Percentiles rank a stretch among this genome's conserved stretches.
Evolutionary conservation across 2,113 vertebrate species (phyloP).

Genomic region (Aspidoscelis tigris): DNA sequence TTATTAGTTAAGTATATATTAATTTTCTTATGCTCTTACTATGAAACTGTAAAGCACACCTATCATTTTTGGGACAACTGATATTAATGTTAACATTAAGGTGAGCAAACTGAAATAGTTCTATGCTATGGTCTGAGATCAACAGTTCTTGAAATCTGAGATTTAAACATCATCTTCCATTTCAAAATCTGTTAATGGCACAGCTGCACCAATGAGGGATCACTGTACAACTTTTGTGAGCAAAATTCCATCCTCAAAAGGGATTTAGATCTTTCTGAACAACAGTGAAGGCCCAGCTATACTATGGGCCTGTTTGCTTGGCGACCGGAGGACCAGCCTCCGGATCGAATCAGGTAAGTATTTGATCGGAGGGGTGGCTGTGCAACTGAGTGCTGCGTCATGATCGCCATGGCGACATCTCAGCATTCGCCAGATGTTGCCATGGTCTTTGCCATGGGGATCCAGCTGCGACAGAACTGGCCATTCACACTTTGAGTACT

Average conservation of each 20-base stretch:
- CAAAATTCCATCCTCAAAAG: not conserved
- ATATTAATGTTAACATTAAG: not conserved
- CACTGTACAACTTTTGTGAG: not conserved
- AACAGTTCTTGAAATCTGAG: not conserved
- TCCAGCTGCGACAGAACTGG: too few relatives aligned
- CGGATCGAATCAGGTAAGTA: too few relatives aligned
- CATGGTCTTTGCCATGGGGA: too few relatives aligned
- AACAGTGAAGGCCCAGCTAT: too few relatives aligned
- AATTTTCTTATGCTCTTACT: slow-evolving; percentile 28
- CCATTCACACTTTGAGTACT: too few relatives aligned
- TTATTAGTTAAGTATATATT: not conserved
- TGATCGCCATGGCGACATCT: too few relatives aligned
- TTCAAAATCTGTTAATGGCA: not conserved
- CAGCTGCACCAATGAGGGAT: not conserved
- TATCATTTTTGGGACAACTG: not conserved
- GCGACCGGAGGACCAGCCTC: too few relatives aligned
- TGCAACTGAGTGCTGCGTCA: too few relatives aligned
- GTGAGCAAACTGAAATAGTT: not conserved
- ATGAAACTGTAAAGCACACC: slow-evolving; percentile 29
- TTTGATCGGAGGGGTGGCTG: too few relatives aligned
- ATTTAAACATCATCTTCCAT: not conserved
- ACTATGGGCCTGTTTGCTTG: too few relatives aligned
- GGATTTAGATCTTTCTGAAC: not conserved
- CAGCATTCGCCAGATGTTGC: too few relatives aligned
- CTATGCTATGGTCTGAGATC: not conserved